Conservation (phyloP, 2,888 invertebrate species). For the Stomorhina lunata region DNA sequence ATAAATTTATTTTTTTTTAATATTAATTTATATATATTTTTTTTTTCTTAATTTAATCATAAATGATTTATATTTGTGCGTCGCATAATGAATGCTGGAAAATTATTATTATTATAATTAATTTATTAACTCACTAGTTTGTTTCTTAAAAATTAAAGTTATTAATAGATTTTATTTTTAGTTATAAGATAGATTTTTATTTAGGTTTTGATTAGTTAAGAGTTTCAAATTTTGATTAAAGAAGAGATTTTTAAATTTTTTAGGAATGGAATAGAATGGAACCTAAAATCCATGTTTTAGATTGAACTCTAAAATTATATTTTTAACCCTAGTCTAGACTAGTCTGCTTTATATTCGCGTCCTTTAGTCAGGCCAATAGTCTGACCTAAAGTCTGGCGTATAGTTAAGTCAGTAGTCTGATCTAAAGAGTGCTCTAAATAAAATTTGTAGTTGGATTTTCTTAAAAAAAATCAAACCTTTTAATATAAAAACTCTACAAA, state of each 20-base stretch:
- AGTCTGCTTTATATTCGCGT: too few relatives aligned
- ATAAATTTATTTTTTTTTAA: slow-evolving; percentile 4
- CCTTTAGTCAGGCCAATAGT: too few relatives aligned
- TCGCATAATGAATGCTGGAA: slow-evolving; percentile 78
- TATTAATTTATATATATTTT: slow-evolving; percentile 7
- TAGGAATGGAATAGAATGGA: too few relatives aligned
- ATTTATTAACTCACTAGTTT: slow-evolving; percentile 15
- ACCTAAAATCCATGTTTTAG: too few relatives aligned
- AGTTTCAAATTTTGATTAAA: background rate
- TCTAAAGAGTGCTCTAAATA: too few relatives aligned
- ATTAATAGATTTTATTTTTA: slow-evolving; percentile 3
- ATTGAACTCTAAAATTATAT: too few relatives aligned
- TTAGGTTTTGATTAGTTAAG: background rate
- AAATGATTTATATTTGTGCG: slow-evolving; percentile 73
- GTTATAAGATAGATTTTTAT: background rate
- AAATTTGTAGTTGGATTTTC: too few relatives aligned
- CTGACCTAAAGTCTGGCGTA: too few relatives aligned
- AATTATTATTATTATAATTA: background rate
- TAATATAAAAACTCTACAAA: too few relatives aligned
- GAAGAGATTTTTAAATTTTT: background rate
- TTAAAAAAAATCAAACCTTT: too few relatives aligned
- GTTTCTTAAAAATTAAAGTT: background rate
- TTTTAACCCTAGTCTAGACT: too few relatives aligned
- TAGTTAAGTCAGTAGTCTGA: too few relatives aligned
- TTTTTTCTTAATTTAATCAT: slow-evolving; percentile 29